These are phyloP conservation scores for Muschampia staudingeri DNA, from an alignment of 2,888 invertebrate genomes.

Conservation along the genomic window DNA sequence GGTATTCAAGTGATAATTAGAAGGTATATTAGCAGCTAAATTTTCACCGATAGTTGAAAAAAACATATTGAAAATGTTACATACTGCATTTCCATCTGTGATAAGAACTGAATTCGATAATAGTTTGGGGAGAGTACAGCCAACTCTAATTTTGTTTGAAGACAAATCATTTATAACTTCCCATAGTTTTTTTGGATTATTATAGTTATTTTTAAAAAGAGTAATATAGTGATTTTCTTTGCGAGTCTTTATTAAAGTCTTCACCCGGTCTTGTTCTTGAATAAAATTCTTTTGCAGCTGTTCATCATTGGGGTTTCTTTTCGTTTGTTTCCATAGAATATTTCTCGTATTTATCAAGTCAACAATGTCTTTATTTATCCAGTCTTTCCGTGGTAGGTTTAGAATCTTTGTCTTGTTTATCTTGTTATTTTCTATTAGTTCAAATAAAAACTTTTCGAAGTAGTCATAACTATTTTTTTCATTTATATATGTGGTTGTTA, in stretches of 20 bases:
- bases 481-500: not conserved
- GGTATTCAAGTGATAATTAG: no score
- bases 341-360: slow-evolving; percentile 47
- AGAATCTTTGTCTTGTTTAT: slow-evolving; percentile 12
- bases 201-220: slow-evolving; percentile 28
- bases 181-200: slow-evolving; percentile 52
- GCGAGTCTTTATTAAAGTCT: not conserved
- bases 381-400: slow-evolving; percentile 45
- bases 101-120: not conserved
- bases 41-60: slow-evolving; percentile 41
- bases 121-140: slow-evolving; percentile 43
- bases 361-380: slow-evolving; percentile 49
- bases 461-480: not conserved
- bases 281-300: not conserved
- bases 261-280: slow-evolving; percentile 7
- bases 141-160: slow-evolving; percentile 38
- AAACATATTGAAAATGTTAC: slow-evolving; percentile 44
- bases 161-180: slow-evolving; percentile 46
- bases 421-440: slow-evolving; percentile 6
- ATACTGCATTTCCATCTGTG: slow-evolving; percentile 42
- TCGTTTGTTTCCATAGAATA: slow-evolving; percentile 18
- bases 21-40: slow-evolving; percentile 36
- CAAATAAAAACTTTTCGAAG: not conserved
- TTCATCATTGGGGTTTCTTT: slow-evolving; percentile 33
- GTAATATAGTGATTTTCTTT: slow-evolving; percentile 43